Base-by-base conservation (phyloP, 2,113 vertebrate genomes). In the Neolamprologus hecqui region DNA sequence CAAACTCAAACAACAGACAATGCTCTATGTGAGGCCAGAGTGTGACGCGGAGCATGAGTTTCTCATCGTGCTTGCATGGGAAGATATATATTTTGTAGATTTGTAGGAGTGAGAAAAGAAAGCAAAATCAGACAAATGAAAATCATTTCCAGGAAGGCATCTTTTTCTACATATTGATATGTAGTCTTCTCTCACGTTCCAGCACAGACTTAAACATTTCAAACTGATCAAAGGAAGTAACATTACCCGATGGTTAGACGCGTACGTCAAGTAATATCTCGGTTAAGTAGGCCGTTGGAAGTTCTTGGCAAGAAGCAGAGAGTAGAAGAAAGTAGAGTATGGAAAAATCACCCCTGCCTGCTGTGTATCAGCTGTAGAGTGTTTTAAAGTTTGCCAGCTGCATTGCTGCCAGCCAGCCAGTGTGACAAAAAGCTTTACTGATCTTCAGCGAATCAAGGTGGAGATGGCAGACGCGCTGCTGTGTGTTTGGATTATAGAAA, bases 381-480 rank as follows among this genome's bases (percentile, higher is more conserved):
- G 75, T 33, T 82, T 49, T 7, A 40, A 86, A 84, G 77, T 42
- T 79, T 88, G 84, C 89, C 31, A 55, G 4, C 58, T 77, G 86
- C 86, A 63, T 65, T 80, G 19, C 89, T 84, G 89, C 86, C 84
- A 80, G 81, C 53, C 87, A 88, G 88, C 86, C 90, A 5, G 85
- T 17, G 86, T 79, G 86, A 83, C 47, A 83, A 54, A 73, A 73
- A 75, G 19, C 23, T 65, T 87, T 65, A 57, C 55, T 86, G 87
- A 86, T 87, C 88, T 88, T 89, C 84, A 90, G 84, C 86, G 81
- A 57, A 85, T 91, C 88, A 90, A 89, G 86, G 88, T 86, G 80
- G 88, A 83, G 91, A 89, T 3, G 79, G 10, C 51, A 87, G 83
- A 87, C 49, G 65, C 79, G 2, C 70, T 33, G 86, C 47, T 84